Percentiles rank a stretch among this genome's conserved stretches.
These are phyloP conservation scores for Haemorhous mexicanus DNA, from an alignment of 2,113 vertebrate genomes.

Conservation along the genomic window DNA sequence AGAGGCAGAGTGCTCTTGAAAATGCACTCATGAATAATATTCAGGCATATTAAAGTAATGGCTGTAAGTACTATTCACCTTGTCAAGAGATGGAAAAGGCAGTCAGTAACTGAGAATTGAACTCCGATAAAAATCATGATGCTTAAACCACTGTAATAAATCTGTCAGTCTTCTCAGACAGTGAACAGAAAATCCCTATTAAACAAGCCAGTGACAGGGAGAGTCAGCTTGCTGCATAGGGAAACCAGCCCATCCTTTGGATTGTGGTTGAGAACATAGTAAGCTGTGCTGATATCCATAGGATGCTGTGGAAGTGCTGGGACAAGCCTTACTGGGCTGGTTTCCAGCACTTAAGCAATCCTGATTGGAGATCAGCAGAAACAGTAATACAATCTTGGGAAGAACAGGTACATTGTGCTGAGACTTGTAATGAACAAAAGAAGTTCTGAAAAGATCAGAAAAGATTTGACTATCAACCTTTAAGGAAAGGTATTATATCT, in stretches of 20 bases:
- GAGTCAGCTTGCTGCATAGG: not conserved
- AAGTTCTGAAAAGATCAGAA: not conserved
- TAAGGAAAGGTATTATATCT: not conserved
- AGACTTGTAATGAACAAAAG: not conserved
- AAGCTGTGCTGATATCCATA: not conserved
- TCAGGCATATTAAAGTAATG: not conserved
- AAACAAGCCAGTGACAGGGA: not conserved
- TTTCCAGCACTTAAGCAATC: not conserved
- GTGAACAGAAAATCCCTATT: not conserved
- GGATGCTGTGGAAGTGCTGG: not conserved
- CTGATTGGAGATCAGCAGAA: not conserved
- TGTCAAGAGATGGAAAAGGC: not conserved
- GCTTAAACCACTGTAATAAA: not conserved
- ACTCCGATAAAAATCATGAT: not conserved
- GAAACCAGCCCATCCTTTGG: not conserved
- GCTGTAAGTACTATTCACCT: not conserved
- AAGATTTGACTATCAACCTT: not conserved
- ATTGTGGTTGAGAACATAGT: not conserved
- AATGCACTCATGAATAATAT: not conserved
- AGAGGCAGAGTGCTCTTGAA: not conserved
- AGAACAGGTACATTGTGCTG: rapidly evolving
- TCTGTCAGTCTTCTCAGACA: not conserved
- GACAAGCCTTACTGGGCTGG: not conserved
- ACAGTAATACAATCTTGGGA: not conserved
- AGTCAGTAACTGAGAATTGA: not conserved